A percentile compares a stretch with the other conserved stretches of the same genome.
phyloP scores from a whole-genome alignment of 2,888 invertebrate genomes.

The Tachina fera region DNA sequence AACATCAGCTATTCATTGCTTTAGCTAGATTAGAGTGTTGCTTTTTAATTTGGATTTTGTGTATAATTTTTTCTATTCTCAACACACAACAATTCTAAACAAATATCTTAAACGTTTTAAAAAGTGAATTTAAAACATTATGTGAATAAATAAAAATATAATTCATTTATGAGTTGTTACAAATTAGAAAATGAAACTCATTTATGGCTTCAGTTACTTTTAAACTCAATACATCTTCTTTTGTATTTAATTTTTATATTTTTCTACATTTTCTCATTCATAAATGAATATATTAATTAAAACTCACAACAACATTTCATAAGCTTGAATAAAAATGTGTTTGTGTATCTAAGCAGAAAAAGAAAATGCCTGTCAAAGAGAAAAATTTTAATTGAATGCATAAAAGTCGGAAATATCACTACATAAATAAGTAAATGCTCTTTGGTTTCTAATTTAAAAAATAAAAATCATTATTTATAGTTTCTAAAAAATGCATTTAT shows the following conservation, averaged over 20 bases:
- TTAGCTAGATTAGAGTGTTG: too few species aligned
- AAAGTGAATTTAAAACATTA: background rate
- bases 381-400: conserved; percentile 10
- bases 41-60: too few species aligned
- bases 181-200: conserved; percentile 29
- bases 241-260: background rate
- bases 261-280: conserved; percentile 1
- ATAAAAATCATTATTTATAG: background rate
- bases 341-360: background rate
- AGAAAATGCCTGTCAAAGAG: background rate
- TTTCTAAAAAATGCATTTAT: background rate
- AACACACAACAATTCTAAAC: background rate
- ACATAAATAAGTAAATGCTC: background rate
- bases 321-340: background rate
- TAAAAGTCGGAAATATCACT: background rate
- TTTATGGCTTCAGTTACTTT: conserved; percentile 34
- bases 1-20: too few species aligned
- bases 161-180: conserved; percentile 8
- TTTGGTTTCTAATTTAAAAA: background rate
- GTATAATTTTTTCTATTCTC: too few species aligned
- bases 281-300: conserved; percentile 44
- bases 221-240: conserved; percentile 7
- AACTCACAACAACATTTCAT: conserved; percentile 23
- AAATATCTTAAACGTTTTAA: conserved; percentile 5
- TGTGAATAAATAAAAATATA: background rate